Conservation (phyloP, 2,888 invertebrate species). For the Ophion costatus region DNA sequence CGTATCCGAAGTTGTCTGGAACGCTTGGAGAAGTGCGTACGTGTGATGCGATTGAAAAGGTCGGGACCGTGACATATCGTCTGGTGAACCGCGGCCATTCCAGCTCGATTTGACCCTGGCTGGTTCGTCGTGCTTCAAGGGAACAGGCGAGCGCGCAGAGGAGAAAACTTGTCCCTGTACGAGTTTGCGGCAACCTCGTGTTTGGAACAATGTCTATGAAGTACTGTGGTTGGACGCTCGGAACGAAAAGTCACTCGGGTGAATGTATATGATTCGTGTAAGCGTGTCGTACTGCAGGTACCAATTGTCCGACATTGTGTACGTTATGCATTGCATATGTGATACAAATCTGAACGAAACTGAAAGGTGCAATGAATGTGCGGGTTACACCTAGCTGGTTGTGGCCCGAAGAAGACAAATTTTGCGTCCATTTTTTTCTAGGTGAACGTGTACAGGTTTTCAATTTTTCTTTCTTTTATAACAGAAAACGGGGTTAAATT, state of each 20-base stretch:
- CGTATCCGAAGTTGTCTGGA: not conserved
- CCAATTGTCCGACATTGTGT: conserved; percentile 6
- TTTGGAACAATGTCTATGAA: conserved; percentile 16
- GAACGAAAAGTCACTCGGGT: conserved; percentile 24
- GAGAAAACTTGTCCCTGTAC: conserved; percentile 48
- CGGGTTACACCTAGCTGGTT: not conserved
- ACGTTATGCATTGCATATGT: conserved; percentile 1
- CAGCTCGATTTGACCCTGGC: conserved; percentile 35
- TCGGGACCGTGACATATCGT: conserved; percentile 71
- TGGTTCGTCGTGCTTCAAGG: conserved; percentile 1
- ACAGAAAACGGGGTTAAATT: no score
- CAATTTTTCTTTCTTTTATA: no score
- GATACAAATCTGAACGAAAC: conserved; percentile 7
- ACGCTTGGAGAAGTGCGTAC: conserved; percentile 1
- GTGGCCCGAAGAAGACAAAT: no score
- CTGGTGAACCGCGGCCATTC: conserved; percentile 51
- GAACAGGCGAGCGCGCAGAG: not conserved
- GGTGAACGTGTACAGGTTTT: no score
- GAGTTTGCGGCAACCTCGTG: conserved; percentile 22
- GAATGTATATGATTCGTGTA: conserved; percentile 16
- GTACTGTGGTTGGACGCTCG: not conserved
- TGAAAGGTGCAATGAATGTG: not conserved
- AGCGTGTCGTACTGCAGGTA: conserved; percentile 7
- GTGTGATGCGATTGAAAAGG: conserved; percentile 63
- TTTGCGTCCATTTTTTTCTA: no score